phyloP scores from a whole-genome alignment of 2,888 invertebrate species.

The Sesamia inferens region DNA sequence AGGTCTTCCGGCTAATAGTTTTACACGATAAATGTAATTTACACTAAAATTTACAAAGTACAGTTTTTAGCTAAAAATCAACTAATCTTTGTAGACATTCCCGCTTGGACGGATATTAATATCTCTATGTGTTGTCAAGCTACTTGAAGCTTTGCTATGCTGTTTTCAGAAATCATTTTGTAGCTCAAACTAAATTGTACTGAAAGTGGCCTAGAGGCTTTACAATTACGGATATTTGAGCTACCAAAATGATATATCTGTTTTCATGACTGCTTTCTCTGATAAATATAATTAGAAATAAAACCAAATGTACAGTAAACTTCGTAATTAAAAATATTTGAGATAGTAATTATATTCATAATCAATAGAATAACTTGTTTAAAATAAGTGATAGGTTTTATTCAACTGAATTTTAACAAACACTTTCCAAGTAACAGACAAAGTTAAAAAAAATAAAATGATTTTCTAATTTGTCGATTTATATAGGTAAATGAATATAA shows the following conservation, averaged over 20 bases:
- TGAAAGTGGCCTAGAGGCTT: background rate
- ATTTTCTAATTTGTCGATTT: background rate
- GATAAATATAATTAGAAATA: constrained; percentile 41
- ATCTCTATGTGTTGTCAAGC: constrained; percentile 73
- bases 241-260: constrained; percentile 44
- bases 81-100: constrained; percentile 77
- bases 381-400: constrained; percentile 12
- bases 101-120: constrained; percentile 87
- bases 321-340: constrained; percentile 22
- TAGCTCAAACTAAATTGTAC: constrained; percentile 10
- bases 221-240: constrained; percentile 9
- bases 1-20: constrained; percentile 66
- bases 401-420: background rate
- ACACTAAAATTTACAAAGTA: constrained; percentile 76
- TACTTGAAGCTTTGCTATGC: constrained; percentile 61
- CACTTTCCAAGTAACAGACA: constrained; percentile 10
- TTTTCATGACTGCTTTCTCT: constrained; percentile 39
- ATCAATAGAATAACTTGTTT: constrained; percentile 36
- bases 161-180: constrained; percentile 22
- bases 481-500: background rate
- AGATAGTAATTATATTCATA: constrained; percentile 1
- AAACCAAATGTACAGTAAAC: constrained; percentile 34
- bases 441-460: background rate
- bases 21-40: constrained; percentile 69
- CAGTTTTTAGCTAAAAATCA: constrained; percentile 73